phyloP scores from a whole-genome alignment of 2,113 vertebrate genomes.

The Amblyornis subalaris region DNA sequence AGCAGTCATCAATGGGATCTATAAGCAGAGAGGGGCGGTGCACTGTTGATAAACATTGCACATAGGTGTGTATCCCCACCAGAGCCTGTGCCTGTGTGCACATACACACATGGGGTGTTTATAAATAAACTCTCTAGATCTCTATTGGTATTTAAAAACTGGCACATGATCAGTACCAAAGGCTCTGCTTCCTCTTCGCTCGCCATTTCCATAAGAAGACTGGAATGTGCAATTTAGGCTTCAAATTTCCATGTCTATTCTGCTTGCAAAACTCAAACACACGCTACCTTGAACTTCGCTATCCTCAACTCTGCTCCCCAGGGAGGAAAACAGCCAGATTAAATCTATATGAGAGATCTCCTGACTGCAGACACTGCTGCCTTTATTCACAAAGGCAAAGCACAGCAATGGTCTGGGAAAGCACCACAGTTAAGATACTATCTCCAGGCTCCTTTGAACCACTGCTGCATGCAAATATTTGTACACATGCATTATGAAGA shows the following conservation, averaged over 20 bases:
- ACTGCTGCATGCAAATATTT: constrained; percentile 59
- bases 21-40: background rate
- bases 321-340: constrained; percentile 53
- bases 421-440: constrained; percentile 52
- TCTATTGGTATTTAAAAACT: background rate
- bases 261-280: constrained; percentile 51
- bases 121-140: background rate
- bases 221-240: constrained; percentile 39
- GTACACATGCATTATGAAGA: constrained; percentile 39
- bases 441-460: constrained; percentile 57
- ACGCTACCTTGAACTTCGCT: background rate
- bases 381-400: constrained; percentile 57
- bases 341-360: constrained; percentile 56
- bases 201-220: background rate
- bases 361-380: constrained; percentile 49
- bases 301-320: constrained; percentile 29
- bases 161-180: background rate
- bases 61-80: background rate
- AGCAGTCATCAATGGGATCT: constrained; percentile 56
- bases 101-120: background rate
- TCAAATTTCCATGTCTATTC: constrained; percentile 50
- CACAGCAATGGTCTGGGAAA: constrained; percentile 48
- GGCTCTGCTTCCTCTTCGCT: background rate
- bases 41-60: background rate
- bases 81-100: background rate